phyloP scores from a whole-genome alignment of 2,797 vertebrate species.

The Sandelia bainsii region DNA sequence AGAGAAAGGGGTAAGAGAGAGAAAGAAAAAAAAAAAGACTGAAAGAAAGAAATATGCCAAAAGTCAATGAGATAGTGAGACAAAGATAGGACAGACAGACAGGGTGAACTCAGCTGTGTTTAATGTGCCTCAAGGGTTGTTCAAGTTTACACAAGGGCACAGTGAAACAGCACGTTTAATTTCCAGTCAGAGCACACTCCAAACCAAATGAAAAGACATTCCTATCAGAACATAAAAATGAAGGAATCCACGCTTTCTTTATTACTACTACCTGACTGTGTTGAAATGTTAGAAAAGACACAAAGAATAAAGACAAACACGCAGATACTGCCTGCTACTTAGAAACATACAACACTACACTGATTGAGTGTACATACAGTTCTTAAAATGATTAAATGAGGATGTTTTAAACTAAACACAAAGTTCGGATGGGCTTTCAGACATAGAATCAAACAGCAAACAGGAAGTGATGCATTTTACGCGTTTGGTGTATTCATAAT shows the following conservation, averaged over 20 bases:
- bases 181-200: constrained; percentile 30
- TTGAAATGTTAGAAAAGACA: constrained; percentile 46
- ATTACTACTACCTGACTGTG: constrained; percentile 57
- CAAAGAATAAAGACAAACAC: background rate
- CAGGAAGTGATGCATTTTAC: constrained; percentile 18
- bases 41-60: background rate
- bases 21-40: background rate
- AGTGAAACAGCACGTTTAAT: constrained; percentile 36
- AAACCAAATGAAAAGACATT: constrained; percentile 33
- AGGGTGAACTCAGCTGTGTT: constrained; percentile 9
- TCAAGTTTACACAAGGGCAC: constrained; percentile 19
- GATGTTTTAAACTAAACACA: constrained; percentile 22
- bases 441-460: background rate
- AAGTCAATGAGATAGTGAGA: constrained; percentile 3
- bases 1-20: background rate
- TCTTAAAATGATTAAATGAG: background rate
- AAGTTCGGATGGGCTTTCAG: background rate
- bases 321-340: constrained; percentile 8
- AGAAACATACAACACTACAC: background rate
- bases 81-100: background rate
- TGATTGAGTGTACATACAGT: background rate
- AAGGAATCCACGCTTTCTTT: constrained; percentile 45
- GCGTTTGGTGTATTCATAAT: background rate
- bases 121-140: constrained; percentile 10
- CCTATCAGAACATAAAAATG: constrained; percentile 11